Evolutionary conservation across 2,888 invertebrate genomes (phyloP).

Genomic region (Spodoptera littoralis): DNA sequence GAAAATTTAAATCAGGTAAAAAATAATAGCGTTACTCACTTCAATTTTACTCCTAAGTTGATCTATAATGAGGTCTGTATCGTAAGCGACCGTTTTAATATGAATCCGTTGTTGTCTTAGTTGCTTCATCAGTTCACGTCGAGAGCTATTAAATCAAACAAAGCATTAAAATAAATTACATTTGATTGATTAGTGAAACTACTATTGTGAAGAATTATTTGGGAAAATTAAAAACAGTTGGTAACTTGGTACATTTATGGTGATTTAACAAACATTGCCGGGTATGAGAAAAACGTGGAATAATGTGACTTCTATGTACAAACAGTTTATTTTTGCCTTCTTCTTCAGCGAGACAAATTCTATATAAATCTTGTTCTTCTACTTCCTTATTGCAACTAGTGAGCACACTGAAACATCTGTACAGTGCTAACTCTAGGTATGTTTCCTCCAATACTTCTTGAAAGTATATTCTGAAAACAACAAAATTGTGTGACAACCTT

Average conservation of each 20-base stretch:
- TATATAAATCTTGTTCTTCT: slow-evolving; percentile 42
- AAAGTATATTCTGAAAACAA: slow-evolving; percentile 63
- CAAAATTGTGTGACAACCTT: too few relatives aligned
- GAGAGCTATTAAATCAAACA: slow-evolving; percentile 56
- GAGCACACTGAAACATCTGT: slow-evolving; percentile 55
- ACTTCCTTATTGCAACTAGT: slow-evolving; percentile 44
- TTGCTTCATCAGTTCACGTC: slow-evolving; percentile 68
- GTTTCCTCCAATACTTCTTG: slow-evolving; percentile 56
- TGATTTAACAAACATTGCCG: too few relatives aligned
- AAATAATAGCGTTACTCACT: slow-evolving; percentile 57
- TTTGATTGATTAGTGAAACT: too few relatives aligned
- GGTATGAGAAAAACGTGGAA: too few relatives aligned
- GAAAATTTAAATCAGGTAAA: not conserved
- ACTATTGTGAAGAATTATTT: too few relatives aligned
- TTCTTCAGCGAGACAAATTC: slow-evolving; percentile 57
- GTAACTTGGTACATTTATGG: too few relatives aligned
- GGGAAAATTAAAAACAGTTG: too few relatives aligned
- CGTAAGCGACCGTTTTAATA: slow-evolving; percentile 72
- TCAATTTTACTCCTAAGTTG: slow-evolving; percentile 68
- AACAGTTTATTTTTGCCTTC: slow-evolving; percentile 68
- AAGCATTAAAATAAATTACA: not conserved
- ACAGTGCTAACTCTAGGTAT: slow-evolving; percentile 65
- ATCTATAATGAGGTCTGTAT: slow-evolving; percentile 69
- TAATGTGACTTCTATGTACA: slow-evolving; percentile 3
- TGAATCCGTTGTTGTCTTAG: slow-evolving; percentile 75